Evolutionary conservation across 2,797 vertebrate species (phyloP).

Genomic region (Agapornis canus): DNA sequence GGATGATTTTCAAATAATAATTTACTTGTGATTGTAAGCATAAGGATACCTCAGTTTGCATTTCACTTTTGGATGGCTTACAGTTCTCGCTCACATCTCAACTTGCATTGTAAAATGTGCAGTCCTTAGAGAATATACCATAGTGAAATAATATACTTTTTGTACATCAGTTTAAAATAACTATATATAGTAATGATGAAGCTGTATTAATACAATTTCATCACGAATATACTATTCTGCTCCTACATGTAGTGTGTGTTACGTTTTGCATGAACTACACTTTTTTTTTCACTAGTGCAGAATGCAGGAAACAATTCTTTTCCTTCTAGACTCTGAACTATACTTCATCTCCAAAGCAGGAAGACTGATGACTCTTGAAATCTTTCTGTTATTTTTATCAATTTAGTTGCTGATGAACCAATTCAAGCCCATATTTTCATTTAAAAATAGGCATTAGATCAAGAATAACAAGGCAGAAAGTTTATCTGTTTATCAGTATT

Average conservation of each 20-base stretch:
- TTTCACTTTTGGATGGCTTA: neutral
- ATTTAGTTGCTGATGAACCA: neutral
- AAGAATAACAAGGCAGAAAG: neutral
- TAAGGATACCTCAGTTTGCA: neutral
- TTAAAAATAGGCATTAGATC: neutral
- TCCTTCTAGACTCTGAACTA: neutral
- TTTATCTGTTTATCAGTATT: neutral
- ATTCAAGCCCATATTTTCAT: neutral
- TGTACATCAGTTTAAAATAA: neutral
- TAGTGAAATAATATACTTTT: neutral
- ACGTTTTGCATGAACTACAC: neutral
- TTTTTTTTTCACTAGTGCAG: neutral
- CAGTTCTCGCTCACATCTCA: neutral
- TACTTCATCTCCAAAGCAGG: neutral
- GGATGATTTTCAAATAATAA: neutral
- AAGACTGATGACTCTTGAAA: neutral
- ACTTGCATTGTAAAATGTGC: neutral
- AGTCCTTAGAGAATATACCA: neutral
- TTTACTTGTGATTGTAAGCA: neutral
- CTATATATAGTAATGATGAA: neutral
- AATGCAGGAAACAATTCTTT: neutral
- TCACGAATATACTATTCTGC: neutral
- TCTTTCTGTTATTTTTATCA: neutral
- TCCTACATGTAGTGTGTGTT: neutral
- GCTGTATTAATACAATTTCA: neutral